Conservation (phyloP, 2,113 vertebrate genomes). For the Dipodomys ordii region DNA sequence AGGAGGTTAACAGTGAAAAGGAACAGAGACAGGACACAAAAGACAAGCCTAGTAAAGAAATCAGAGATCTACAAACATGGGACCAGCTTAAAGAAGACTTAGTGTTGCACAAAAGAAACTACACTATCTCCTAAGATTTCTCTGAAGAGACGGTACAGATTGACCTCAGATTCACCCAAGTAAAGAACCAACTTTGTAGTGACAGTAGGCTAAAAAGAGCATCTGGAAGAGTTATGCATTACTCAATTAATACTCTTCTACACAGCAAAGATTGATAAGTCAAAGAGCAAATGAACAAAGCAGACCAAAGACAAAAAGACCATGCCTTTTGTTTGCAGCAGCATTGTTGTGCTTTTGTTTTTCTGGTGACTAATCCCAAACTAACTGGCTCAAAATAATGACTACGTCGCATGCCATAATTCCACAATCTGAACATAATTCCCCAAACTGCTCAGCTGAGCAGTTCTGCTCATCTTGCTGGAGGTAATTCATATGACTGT, state of each 20-base stretch:
- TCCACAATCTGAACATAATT: not conserved
- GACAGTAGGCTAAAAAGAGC: not conserved
- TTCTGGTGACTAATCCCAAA: not conserved
- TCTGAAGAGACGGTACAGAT: slow-evolving; percentile 11
- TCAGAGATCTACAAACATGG: not conserved
- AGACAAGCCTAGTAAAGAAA: not conserved
- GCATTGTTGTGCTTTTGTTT: not conserved
- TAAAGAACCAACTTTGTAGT: not conserved
- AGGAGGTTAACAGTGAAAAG: not conserved
- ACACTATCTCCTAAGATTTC: not conserved
- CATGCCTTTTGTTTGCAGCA: slow-evolving; percentile 27
- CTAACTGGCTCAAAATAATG: not conserved
- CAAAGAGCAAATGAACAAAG: slow-evolving; percentile 39
- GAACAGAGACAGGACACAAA: not conserved
- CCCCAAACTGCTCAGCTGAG: not conserved
- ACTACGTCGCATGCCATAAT: slow-evolving; percentile 8
- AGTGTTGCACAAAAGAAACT: not conserved
- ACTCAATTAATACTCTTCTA: slow-evolving; percentile 6
- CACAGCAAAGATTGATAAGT: not conserved
- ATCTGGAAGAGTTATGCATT: not conserved
- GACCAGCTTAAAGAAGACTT: not conserved
- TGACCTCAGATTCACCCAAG: slow-evolving; percentile 22
- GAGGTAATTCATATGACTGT: not conserved
- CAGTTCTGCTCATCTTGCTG: not conserved
- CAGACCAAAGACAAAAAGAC: not conserved